Evolutionary conservation across 2,888 invertebrate genomes (phyloP).

Genomic region (Xanthia icteritia): DNA sequence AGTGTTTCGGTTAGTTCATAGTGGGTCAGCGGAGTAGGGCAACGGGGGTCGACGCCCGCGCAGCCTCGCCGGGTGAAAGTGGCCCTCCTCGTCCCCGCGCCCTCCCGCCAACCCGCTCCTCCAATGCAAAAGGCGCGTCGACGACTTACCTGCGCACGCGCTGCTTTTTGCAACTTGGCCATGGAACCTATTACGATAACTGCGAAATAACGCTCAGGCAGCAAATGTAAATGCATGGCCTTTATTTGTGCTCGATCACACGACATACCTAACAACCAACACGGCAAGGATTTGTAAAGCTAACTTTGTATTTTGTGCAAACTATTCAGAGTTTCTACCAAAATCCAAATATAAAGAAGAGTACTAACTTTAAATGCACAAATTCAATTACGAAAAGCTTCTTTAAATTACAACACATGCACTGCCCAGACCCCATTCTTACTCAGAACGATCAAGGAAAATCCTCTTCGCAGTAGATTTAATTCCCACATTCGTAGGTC

Average conservation of each 20-base stretch:
- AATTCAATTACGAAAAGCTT: background rate
- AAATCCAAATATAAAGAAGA: background rate
- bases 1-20: slow-evolving; percentile 86
- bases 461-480: slow-evolving; percentile 32
- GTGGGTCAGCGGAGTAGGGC: slow-evolving; percentile 90
- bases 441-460: slow-evolving; percentile 50
- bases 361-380: background rate
- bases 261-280: slow-evolving; percentile 66
- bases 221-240: slow-evolving; percentile 87
- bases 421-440: background rate
- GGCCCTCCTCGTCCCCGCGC: slow-evolving; percentile 82
- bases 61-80: slow-evolving; percentile 90
- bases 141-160: slow-evolving; percentile 86
- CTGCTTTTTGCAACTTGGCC: slow-evolving; percentile 90
- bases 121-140: slow-evolving; percentile 80
- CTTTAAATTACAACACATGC: slow-evolving; percentile 1
- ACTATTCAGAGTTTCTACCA: background rate
- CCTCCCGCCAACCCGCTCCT: slow-evolving; percentile 73
- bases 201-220: slow-evolving; percentile 85
- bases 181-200: slow-evolving; percentile 89
- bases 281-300: slow-evolving; percentile 60
- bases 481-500: slow-evolving; percentile 43
- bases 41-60: slow-evolving; percentile 89
- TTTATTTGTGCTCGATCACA: slow-evolving; percentile 82
- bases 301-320: slow-evolving; percentile 10